Evolutionary conservation across 2,888 invertebrate genomes (phyloP).

Genomic region (Hermaeophaga mercurialis): DNA sequence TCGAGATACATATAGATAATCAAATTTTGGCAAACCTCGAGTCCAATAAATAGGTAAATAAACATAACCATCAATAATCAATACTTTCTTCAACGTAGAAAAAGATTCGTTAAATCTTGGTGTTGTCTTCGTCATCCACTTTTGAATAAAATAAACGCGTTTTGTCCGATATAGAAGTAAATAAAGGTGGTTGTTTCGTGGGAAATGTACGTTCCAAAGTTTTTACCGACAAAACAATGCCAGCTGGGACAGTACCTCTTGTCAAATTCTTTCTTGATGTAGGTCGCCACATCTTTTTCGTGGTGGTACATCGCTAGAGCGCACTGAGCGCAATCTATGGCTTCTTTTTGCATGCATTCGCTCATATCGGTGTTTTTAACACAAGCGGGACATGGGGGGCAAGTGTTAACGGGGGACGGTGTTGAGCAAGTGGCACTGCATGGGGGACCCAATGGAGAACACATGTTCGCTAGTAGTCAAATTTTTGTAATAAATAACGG

Average conservation of each 20-base stretch:
- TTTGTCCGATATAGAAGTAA: neutral
- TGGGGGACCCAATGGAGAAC: neutral
- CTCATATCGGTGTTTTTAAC: slow-evolving; percentile 10
- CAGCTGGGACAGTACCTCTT: slow-evolving; percentile 11
- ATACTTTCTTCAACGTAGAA: too few species aligned
- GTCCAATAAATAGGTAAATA: too few species aligned
- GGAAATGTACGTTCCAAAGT: slow-evolving; percentile 7
- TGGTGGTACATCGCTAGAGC: slow-evolving; percentile 1
- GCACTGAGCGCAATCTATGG: slow-evolving; percentile 9
- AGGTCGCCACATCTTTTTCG: slow-evolving; percentile 6
- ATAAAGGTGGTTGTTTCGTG: neutral
- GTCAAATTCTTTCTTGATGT: slow-evolving; percentile 10
- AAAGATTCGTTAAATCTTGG: too few species aligned
- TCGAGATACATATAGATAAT: too few species aligned
- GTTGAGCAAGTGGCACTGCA: neutral
- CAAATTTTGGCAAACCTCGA: too few species aligned
- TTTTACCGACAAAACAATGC: slow-evolving; percentile 3
- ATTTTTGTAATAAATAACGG: neutral
- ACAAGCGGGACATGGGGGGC: neutral
- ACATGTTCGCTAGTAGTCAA: neutral
- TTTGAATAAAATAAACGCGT: neutral
- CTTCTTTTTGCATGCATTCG: slow-evolving; percentile 7
- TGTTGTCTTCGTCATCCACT: too few species aligned
- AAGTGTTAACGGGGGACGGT: neutral
- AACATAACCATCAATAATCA: too few species aligned